These are phyloP conservation scores for Camptogramma bilineatum DNA, from an alignment of 2,888 invertebrate genomes.

Conservation along the genomic window DNA sequence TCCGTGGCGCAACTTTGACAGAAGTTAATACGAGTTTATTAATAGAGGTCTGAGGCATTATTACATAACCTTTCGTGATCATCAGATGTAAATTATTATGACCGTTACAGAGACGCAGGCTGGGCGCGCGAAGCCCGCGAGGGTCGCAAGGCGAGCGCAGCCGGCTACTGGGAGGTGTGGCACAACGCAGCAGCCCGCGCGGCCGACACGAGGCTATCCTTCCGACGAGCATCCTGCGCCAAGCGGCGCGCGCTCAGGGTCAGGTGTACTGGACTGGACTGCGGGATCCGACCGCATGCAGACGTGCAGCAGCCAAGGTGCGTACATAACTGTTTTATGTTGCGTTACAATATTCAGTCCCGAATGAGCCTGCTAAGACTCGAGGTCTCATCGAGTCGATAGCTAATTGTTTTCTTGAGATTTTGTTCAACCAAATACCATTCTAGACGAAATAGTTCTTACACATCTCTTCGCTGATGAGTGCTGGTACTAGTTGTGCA, in stretches of 20 bases:
- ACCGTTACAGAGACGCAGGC: constrained; percentile 64
- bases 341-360: neutral
- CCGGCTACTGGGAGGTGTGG: constrained; percentile 87
- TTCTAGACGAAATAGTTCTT: no score
- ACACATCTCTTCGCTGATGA: no score
- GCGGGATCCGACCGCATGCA: constrained; percentile 89
- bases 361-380: neutral
- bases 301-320: constrained; percentile 89
- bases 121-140: constrained; percentile 77
- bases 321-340: neutral
- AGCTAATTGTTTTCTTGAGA: neutral
- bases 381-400: no score
- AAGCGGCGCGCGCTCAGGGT: constrained; percentile 88
- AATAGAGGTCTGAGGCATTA: neutral
- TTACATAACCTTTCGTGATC: neutral
- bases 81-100: neutral
- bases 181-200: constrained; percentile 81
- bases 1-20: no score
- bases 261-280: constrained; percentile 88
- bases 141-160: constrained; percentile 65
- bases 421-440: neutral
- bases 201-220: constrained; percentile 87
- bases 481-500: neutral
- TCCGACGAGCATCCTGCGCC: constrained; percentile 87
- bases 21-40: no score